phyloP scores from a whole-genome alignment of 1,140 invertebrate species.

The Triops longicaudatus region DNA sequence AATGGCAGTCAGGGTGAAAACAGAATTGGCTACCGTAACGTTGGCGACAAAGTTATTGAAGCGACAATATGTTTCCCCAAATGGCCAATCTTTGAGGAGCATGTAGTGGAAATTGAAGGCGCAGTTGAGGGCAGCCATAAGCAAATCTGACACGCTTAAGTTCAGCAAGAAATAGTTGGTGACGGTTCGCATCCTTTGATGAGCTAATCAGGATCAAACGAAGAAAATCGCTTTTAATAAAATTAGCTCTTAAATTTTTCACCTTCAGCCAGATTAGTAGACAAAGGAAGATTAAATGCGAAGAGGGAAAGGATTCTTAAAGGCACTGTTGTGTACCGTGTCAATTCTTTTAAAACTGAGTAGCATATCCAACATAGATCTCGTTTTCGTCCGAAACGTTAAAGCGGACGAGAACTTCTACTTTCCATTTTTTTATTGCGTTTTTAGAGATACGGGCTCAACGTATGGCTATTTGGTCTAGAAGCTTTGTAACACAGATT shows the following conservation, averaged over 20 bases:
- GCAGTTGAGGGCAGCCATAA: conserved; percentile 44
- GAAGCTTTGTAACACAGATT: not conserved
- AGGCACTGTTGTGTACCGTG: not conserved
- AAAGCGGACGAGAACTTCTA: not conserved
- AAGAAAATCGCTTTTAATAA: too few relatives aligned
- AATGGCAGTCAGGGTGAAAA: conserved; percentile 80
- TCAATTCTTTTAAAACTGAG: not conserved
- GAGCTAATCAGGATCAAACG: conserved; percentile 36
- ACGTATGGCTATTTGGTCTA: not conserved
- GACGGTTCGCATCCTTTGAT: conserved; percentile 44
- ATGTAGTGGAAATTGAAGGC: conserved; percentile 43
- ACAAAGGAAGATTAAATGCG: not conserved
- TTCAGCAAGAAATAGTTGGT: conserved; percentile 48
- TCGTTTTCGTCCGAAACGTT: not conserved
- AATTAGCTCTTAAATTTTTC: too few relatives aligned
- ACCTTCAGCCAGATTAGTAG: too few relatives aligned
- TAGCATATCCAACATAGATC: not conserved
- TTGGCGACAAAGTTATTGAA: conserved; percentile 83
- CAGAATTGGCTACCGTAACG: conserved; percentile 75
- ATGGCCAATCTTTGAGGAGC: conserved; percentile 59
- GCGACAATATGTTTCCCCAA: conserved; percentile 71
- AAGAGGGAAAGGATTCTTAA: not conserved
- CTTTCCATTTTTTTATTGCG: not conserved
- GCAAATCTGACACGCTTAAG: conserved; percentile 46
- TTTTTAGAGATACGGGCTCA: not conserved